Percentiles rank a stretch among this genome's conserved stretches.
Evolutionary conservation across 2,888 invertebrate species (phyloP).

Genomic region (Allophyes oxyacanthae): DNA sequence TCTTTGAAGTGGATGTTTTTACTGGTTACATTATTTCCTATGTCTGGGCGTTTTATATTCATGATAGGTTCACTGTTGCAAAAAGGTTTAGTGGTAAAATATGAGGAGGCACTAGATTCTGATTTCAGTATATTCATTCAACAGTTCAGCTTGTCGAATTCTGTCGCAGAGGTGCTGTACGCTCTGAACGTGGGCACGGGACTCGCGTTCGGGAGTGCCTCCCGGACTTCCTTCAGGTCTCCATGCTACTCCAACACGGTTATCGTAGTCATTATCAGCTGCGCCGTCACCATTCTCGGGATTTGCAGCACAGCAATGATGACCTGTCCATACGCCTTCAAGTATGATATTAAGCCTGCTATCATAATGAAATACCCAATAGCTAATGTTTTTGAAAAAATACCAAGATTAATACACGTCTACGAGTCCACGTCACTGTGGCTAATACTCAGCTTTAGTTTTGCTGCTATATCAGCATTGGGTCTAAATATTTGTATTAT

Average conservation of each 20-base stretch:
- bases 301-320: conserved; percentile 71
- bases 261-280: conserved; percentile 63
- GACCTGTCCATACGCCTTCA: conserved; percentile 75
- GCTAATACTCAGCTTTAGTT: conserved; percentile 68
- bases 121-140: conserved; percentile 64
- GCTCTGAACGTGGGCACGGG: conserved; percentile 75
- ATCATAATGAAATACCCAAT: conserved; percentile 58
- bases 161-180: conserved; percentile 65
- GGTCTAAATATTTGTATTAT: conserved; percentile 64
- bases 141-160: conserved; percentile 55
- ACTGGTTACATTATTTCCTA: conserved; percentile 64
- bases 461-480: conserved; percentile 63
- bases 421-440: conserved; percentile 66
- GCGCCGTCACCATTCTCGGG: conserved; percentile 60
- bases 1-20: conserved; percentile 66
- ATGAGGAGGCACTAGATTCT: conserved; percentile 70
- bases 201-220: conserved; percentile 68
- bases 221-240: conserved; percentile 71
- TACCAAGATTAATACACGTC: conserved; percentile 70
- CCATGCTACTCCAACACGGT: conserved; percentile 77
- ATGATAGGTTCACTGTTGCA: conserved; percentile 79
- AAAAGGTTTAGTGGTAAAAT: conserved; percentile 75
- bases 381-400: conserved; percentile 71
- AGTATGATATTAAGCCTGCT: conserved; percentile 58
- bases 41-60: conserved; percentile 63